phyloP scores from a whole-genome alignment of 2,113 vertebrate species.

The Osmerus eperlanus region DNA sequence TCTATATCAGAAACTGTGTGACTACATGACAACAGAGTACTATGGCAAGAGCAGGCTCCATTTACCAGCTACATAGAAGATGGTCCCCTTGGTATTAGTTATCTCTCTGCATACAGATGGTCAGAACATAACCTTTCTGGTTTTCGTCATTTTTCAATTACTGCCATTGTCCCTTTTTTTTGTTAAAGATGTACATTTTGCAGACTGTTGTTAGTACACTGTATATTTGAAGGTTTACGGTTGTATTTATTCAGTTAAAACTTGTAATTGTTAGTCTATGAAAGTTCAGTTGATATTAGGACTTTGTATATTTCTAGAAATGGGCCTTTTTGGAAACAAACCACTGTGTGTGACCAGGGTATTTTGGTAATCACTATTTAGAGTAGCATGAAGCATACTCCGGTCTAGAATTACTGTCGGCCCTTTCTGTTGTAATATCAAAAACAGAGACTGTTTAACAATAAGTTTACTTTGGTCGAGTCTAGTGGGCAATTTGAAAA shows the following conservation, averaged over 20 bases:
- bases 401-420: neutral
- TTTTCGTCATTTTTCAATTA: neutral
- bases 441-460: too few species aligned
- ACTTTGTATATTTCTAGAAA: constrained; percentile 40
- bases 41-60: constrained; percentile 24
- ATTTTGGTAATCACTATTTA: neutral
- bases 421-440: too few species aligned
- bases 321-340: constrained; percentile 20
- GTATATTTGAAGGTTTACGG: constrained; percentile 11
- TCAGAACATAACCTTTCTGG: neutral
- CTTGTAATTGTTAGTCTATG: constrained; percentile 12
- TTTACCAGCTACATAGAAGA: neutral
- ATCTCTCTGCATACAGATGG: constrained; percentile 16
- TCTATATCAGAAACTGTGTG: constrained; percentile 20
- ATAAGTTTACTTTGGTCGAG: too few species aligned
- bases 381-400: neutral
- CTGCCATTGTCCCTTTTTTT: neutral
- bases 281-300: constrained; percentile 9
- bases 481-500: too few species aligned
- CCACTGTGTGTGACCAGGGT: constrained; percentile 1
- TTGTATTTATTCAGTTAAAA: constrained; percentile 16
- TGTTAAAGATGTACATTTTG: constrained; percentile 27
- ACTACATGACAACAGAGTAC: constrained; percentile 37
- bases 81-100: neutral
- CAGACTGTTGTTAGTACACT: constrained; percentile 26